Conservation (phyloP, 2,797 vertebrate genomes). For the Leptatherina wallacei region DNA sequence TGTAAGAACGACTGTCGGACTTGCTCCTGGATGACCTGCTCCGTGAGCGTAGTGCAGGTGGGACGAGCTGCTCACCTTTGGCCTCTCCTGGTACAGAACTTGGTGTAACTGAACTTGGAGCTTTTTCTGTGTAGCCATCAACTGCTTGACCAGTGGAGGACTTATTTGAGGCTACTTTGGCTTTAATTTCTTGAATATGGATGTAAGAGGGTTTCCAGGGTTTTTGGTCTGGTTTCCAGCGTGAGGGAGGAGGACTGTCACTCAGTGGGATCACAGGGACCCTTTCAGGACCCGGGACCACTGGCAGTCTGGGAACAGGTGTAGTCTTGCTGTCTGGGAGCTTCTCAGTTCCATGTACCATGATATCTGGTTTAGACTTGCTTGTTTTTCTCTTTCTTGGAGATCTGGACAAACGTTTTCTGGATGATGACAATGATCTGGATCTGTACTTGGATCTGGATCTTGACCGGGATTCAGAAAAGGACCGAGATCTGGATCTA, state of each 20-base stretch:
- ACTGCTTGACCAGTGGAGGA: conserved; percentile 68
- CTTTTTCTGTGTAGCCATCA: conserved; percentile 69
- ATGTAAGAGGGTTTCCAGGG: conserved; percentile 98
- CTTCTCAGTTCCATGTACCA: conserved; percentile 73
- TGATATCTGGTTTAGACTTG: conserved; percentile 77
- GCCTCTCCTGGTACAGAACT: conserved; percentile 73
- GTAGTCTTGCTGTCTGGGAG: conserved; percentile 74
- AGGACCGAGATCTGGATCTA: conserved; percentile 79
- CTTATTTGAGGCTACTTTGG: conserved; percentile 81
- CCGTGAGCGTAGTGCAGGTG: conserved; percentile 72
- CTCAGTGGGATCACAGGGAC: conserved; percentile 92
- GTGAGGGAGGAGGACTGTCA: conserved; percentile 95
- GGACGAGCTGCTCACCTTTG: conserved; percentile 80
- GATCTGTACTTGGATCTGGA: conserved; percentile 75
- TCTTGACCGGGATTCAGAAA: conserved; percentile 66
- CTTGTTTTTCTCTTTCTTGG: conserved; percentile 80
- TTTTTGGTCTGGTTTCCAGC: conserved; percentile 98
- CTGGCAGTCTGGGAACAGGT: conserved; percentile 59
- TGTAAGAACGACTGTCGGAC: conserved; percentile 82
- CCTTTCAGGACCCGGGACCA: conserved; percentile 81
- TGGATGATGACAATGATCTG: conserved; percentile 72
- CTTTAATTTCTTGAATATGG: conserved; percentile 91
- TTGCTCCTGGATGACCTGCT: conserved; percentile 87
- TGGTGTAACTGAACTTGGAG: conserved; percentile 58
- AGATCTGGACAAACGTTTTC: conserved; percentile 77